phyloP scores from a whole-genome alignment of 2,797 vertebrate species.

The Nasua narica region DNA sequence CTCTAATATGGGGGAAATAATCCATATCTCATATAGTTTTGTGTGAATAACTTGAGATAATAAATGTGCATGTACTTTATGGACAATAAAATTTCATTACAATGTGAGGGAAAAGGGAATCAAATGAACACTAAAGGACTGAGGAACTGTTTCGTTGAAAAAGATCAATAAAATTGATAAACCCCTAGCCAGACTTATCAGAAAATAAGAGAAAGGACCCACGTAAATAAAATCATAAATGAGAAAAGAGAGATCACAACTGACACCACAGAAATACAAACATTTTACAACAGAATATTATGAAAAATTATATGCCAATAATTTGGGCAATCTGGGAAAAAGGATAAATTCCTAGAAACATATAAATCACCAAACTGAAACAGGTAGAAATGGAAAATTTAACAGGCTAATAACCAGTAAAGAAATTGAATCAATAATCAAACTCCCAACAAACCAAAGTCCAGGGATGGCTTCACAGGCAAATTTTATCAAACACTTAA shows the following conservation, averaged over 20 bases:
- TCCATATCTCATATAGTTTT: neutral
- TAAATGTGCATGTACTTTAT: constrained; percentile 1
- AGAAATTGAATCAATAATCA: neutral
- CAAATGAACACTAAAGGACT: neutral
- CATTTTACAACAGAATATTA: neutral
- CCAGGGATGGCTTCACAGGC: neutral
- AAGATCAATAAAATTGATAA: neutral
- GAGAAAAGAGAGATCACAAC: neutral
- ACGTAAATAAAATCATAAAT: neutral
- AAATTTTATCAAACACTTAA: neutral
- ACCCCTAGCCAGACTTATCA: neutral
- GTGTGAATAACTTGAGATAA: constrained; percentile 12
- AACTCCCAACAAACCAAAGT: neutral
- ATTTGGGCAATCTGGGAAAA: neutral
- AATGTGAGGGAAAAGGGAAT: neutral
- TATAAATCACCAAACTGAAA: neutral
- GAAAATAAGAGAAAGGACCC: neutral
- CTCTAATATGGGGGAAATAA: neutral
- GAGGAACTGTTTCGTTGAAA: neutral
- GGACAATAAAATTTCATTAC: neutral
- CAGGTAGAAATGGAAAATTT: neutral
- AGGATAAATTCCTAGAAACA: neutral
- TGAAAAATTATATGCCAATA: neutral
- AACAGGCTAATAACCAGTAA: neutral
- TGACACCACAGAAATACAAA: neutral